A percentile compares a stretch with the other conserved stretches of the same genome.
phyloP scores from a whole-genome alignment of 1,140 invertebrate genomes.

The Rhyacophila brunnea region DNA sequence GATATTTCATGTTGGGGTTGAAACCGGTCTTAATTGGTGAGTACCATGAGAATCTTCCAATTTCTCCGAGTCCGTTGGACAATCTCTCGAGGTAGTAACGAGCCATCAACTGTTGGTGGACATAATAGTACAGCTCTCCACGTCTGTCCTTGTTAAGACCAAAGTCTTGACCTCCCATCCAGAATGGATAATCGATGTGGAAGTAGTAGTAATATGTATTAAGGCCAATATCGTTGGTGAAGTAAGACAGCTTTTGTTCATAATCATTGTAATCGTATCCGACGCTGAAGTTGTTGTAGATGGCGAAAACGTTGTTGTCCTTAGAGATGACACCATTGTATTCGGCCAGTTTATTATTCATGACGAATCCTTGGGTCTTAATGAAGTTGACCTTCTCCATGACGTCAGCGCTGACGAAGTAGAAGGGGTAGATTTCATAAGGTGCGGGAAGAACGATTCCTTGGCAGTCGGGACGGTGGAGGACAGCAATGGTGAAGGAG shows the following conservation, averaged over 20 bases:
- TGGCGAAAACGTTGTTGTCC: constrained; percentile 41
- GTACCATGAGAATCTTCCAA: constrained; percentile 59
- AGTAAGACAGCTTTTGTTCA: constrained; percentile 67
- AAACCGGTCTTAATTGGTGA: constrained; percentile 57
- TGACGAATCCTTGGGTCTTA: constrained; percentile 55
- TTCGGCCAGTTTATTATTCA: constrained; percentile 36
- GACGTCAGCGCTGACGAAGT: constrained; percentile 58
- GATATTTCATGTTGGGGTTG: constrained; percentile 56
- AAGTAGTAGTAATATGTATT: constrained; percentile 73
- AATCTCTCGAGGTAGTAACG: constrained; percentile 70
- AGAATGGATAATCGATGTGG: constrained; percentile 66
- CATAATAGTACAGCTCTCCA: constrained; percentile 62
- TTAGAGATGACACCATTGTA: constrained; percentile 47
- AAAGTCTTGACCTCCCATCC: constrained; percentile 58
- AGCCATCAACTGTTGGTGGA: constrained; percentile 62
- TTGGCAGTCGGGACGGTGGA: constrained; percentile 57
- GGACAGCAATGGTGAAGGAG: constrained; percentile 58
- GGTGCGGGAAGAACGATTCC: constrained; percentile 60
- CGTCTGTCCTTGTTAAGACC: constrained; percentile 55
- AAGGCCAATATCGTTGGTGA: constrained; percentile 68
- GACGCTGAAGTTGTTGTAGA: constrained; percentile 57
- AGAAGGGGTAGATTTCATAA: constrained; percentile 64
- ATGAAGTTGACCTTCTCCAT: constrained; percentile 56
- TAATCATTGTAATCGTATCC: constrained; percentile 54
- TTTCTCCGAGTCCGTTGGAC: constrained; percentile 59